Evolutionary conservation across 2,113 vertebrate genomes (phyloP).

Genomic region (Camelus dromedarius): DNA sequence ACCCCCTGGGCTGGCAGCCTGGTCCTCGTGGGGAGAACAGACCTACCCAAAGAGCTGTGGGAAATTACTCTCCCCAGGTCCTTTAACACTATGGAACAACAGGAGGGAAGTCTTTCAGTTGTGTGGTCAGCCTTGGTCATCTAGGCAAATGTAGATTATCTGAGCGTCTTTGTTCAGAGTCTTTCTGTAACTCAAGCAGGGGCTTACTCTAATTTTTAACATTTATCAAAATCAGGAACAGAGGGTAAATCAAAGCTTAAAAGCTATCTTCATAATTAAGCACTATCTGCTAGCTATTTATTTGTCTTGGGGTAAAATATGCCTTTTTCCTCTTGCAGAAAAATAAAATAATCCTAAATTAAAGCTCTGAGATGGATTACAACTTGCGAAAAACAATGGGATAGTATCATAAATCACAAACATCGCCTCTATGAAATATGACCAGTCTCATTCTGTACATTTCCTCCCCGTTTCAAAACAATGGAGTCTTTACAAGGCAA

Average conservation of each 20-base stretch:
- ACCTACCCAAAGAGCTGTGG: not conserved
- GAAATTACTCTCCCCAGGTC: not conserved
- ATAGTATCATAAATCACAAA: slow-evolving; percentile 55
- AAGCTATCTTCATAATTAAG: slow-evolving; percentile 35
- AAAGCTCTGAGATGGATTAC: slow-evolving; percentile 42
- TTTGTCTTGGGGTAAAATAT: not conserved
- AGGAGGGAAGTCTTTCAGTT: not conserved
- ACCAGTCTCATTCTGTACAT: not conserved
- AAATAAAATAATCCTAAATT: slow-evolving; percentile 40
- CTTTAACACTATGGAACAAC: too few species aligned
- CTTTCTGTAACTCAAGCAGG: not conserved
- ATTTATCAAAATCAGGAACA: slow-evolving; percentile 60
- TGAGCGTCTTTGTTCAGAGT: not conserved
- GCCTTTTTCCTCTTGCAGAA: not conserved
- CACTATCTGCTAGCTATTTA: not conserved
- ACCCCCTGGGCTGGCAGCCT: not conserved
- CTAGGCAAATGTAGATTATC: not conserved
- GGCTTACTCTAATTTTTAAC: slow-evolving; percentile 37
- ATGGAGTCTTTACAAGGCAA: slow-evolving; percentile 5
- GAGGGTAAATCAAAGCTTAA: slow-evolving; percentile 36
- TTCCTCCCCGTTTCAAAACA: slow-evolving; percentile 35
- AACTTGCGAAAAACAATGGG: slow-evolving; percentile 54
- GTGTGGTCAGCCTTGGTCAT: not conserved
- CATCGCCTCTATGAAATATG: slow-evolving; percentile 42
- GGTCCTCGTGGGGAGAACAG: not conserved